Evolutionary conservation across 2,888 invertebrate species (phyloP), one percentile per base, ranked within the genome.

Genomic region (Cheilosia impressa): DNA sequence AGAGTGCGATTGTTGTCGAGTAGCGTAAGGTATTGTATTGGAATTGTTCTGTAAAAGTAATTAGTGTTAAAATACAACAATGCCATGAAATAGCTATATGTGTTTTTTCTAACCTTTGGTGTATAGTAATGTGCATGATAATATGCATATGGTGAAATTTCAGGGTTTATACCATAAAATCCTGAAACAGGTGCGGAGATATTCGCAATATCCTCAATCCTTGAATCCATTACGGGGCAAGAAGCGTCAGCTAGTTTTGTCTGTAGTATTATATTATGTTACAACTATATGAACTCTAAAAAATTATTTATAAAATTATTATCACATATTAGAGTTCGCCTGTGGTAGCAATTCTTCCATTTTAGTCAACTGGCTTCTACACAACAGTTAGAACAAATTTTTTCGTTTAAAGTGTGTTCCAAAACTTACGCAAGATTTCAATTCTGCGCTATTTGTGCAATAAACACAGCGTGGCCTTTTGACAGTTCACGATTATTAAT

Each of bases 81-180:
- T 47, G 2, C 9, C 7, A 19, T 9, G 2, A 47, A 19, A 9
- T 2, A 9, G 9, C 3, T 10, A 3, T 6, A 47, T 9, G 19
- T 17, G 47, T 19, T 7, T 15, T 4, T 9, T 34, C 43, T 7
- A 24, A 81, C 69, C 69, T 76, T 76, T 50, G 41, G 34, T 34
- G 55, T 50, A 27, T 65, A 38, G 38, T 38, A 50, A 41, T 82
- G 52, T 19, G 62, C 43, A 41, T 76, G 77, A 53, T 55, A 82
- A 60, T 55, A 71, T 2, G 77, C 31, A 38, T 77, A 77, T 10
- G 71, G 22, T 10, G 27, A 3, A 1, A 60, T 58, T 2, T 77
- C 82, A 9, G 82, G 38, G 60, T 50, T 71, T 2, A 55, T 65
- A n/a, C 82, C 77, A 55, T 77, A 71, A 27, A 82, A 71, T 53